Conservation (phyloP, 2,888 invertebrate genomes). For the Acrobasis repandana region DNA sequence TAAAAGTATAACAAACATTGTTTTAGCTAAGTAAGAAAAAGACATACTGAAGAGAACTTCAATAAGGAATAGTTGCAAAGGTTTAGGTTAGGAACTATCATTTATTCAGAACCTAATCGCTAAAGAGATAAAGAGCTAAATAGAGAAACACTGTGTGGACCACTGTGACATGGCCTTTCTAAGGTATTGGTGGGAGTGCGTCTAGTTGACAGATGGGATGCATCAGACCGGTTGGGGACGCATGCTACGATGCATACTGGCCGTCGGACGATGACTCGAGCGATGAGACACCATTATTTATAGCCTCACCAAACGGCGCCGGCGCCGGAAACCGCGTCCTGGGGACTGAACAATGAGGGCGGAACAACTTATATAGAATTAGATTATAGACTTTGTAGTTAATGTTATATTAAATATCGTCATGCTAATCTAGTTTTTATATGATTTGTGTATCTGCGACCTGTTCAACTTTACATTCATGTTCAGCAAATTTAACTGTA, state of each 20-base stretch:
- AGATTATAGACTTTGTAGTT: slow-evolving; percentile 1
- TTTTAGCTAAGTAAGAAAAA: neutral
- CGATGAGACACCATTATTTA: slow-evolving; percentile 80
- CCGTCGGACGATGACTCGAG: slow-evolving; percentile 75
- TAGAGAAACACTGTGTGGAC: neutral
- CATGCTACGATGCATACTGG: slow-evolving; percentile 40
- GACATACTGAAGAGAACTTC: neutral
- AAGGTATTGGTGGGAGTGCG: slow-evolving; percentile 4
- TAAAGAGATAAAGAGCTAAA: neutral
- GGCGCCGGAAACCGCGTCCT: slow-evolving; percentile 76
- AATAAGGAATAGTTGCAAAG: neutral
- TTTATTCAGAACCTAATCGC: neutral
- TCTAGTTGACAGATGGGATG: slow-evolving; percentile 60
- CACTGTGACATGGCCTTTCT: neutral
- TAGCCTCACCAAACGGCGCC: slow-evolving; percentile 67
- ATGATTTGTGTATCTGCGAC: too few species aligned
- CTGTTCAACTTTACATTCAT: too few species aligned
- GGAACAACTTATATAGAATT: slow-evolving; percentile 50
- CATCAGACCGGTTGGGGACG: slow-evolving; percentile 62
- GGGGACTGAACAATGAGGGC: slow-evolving; percentile 61
- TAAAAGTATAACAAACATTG: neutral
- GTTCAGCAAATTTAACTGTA: too few species aligned
- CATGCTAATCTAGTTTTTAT: neutral
- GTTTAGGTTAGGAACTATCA: neutral
- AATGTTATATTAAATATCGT: slow-evolving; percentile 7